Base-by-base conservation (phyloP, 2,888 invertebrate species). In the Cryptocephalus moraei region DNA sequence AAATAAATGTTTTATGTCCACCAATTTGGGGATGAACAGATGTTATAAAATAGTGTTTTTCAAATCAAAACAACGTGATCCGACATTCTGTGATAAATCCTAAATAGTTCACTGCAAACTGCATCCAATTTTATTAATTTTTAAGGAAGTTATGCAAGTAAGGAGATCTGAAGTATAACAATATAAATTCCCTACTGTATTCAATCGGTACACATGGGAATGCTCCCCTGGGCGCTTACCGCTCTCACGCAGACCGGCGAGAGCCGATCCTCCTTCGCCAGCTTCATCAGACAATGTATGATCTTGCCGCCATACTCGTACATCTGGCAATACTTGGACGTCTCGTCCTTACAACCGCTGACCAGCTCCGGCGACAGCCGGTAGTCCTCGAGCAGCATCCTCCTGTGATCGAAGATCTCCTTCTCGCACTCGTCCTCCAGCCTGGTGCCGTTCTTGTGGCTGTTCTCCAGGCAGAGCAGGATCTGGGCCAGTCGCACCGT, bases 231-330 rank as follows among this genome's bases (percentile, higher is more conserved):
- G 6, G 22, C 22, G 70, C 73, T 72, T 68, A 81, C 81, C 44
- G 90, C 86, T 64, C 84, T 78, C 65, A 84, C 81, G 62, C 92
- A 93, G 43, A 75, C 72, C 12, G 78, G 67, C 33, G 82, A 79
- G 32, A 91, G 81, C 53, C 84, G 45, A 22, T 31, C 10, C 10
- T 39, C 33, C 9, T 86, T 79, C 1, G 89, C 86, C 68, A 90
- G 84, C 38, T 88, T 86, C 91, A 97, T 91, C 39, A 99, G 73
- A 66, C 97, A 99, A 67, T 97, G 96, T 56, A 99, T 86, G 0
- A 95, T 95, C 64, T 85, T 84, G 0, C 91, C 92, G 4, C 89
- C 91, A 46, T 81, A 76, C 66, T 88, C 87, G 53, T 84, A 74
- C 8, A 59, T 80, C 55, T 78, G 76, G 68, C 93, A 94, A 57